Base-by-base conservation (phyloP, 2,113 vertebrate genomes). In the Melanocharis versteri region DNA sequence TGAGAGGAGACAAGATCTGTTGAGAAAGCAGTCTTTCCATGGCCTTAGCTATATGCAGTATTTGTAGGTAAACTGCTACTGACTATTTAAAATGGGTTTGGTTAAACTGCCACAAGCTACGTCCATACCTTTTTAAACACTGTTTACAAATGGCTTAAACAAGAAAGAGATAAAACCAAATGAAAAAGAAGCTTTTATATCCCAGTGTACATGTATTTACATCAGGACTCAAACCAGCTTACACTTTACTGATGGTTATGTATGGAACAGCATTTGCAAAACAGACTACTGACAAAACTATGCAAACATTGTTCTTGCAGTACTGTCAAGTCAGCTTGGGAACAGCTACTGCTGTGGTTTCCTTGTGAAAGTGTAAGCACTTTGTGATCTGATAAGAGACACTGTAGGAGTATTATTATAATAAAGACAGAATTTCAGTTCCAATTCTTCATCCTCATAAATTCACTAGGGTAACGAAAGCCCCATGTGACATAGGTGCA, bases 271-370 rank as follows among this genome's bases (percentile, higher is more conserved):
- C 61, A 75, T 81, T 89, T 89, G 65, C 83, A 87, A 95, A 92
- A 78, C 83, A 89, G 56, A 44, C 50, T 66, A 83, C 62, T 62
- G 60, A 83, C 94, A 90, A 80, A 83, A 64, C 45, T 65, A 72
- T 62, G 69, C 57, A 86, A 87, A 82, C 2, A 53, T 13, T 24
- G 9, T 65, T 73, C 89, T 51, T 44, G 61, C 56, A 71, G 51
- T 68, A 56, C 50, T 95, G 87, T 92, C 89, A 94, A 89, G 65
- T 87, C 87, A 95, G 94, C 94, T 72, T 94, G 95, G 84, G 94
- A 96, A 96, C 83, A 91, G 87, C 91, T 84, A 64, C 89, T 91
- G 83, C 87, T 89, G 94, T 64, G 87, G 89, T 92, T 97, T 97
- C 93, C 81, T 96, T 96, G 48, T 89, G 87, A 96, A 95, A 91